Conservation (phyloP, 2,797 vertebrate species). For the Naso thynnoides region DNA sequence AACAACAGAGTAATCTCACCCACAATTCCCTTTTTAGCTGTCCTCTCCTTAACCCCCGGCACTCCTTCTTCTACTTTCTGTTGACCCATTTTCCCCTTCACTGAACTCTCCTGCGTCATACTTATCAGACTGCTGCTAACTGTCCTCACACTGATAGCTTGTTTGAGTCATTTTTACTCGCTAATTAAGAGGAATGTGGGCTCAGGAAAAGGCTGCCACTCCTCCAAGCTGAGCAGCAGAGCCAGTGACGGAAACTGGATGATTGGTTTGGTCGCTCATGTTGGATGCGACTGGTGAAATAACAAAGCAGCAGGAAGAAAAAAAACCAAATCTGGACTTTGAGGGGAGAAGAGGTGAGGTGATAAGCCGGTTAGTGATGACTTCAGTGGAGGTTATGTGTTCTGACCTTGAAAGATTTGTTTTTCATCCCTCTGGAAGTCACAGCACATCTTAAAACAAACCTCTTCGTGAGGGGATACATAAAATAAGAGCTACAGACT, state of each 20-base stretch:
- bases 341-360: background rate
- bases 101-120: conserved; percentile 26
- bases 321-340: conserved; percentile 10
- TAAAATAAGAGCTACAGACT: background rate
- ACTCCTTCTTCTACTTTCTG: conserved; percentile 13
- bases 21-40: conserved; percentile 22
- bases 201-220: conserved; percentile 38
- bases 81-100: conserved; percentile 40
- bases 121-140: conserved; percentile 37
- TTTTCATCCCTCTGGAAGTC: conserved; percentile 12
- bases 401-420: conserved; percentile 35
- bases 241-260: conserved; percentile 25
- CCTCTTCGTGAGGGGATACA: conserved; percentile 22
- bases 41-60: conserved; percentile 11
- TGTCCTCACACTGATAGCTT: conserved; percentile 32
- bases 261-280: conserved; percentile 26
- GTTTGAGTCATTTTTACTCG: conserved; percentile 48
- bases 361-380: conserved; percentile 12
- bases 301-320: conserved; percentile 20
- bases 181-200: conserved; percentile 62
- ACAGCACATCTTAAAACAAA: conserved; percentile 24
- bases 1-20: conserved; percentile 38
- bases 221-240: conserved; percentile 36
- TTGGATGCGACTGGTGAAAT: conserved; percentile 20
- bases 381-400: conserved; percentile 16